These are phyloP conservation scores for Gibbula magus DNA, from an alignment of 2,888 invertebrate genomes.

Conservation along the genomic window DNA sequence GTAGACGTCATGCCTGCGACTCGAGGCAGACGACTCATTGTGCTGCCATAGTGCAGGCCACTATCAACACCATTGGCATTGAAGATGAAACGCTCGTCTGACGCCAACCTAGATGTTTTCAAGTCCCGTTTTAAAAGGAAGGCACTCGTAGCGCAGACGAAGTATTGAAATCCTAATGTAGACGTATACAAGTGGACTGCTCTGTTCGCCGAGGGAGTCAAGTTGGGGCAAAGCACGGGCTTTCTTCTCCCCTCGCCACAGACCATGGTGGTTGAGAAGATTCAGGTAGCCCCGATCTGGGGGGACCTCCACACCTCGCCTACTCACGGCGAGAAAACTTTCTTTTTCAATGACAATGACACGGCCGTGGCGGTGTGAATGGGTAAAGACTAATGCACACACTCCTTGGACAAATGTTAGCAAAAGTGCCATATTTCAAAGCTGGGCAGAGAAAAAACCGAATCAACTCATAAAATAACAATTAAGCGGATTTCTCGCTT, in stretches of 20 bases:
- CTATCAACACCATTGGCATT: conserved; percentile 14
- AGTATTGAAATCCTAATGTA: conserved; percentile 10
- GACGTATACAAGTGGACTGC: conserved; percentile 3
- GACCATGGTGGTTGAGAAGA: neutral
- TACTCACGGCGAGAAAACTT: neutral
- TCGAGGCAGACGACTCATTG: conserved; percentile 13
- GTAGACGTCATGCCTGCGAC: conserved; percentile 4
- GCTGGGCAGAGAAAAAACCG: conserved; percentile 11
- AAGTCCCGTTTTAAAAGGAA: conserved; percentile 21
- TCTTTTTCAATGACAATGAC: neutral
- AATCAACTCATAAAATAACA: conserved; percentile 24
- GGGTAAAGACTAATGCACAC: neutral
- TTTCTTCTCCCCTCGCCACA: neutral
- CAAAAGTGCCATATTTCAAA: conserved; percentile 16
- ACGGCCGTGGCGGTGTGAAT: neutral
- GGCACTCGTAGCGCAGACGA: conserved; percentile 30
- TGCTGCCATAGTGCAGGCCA: neutral
- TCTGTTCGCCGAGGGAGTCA: neutral
- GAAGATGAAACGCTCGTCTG: conserved; percentile 25
- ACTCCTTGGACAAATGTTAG: conserved; percentile 8
- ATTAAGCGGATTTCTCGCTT: conserved; percentile 11
- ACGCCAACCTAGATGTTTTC: conserved; percentile 28
- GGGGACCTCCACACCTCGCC: neutral
- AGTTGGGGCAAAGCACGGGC: conserved; percentile 8
- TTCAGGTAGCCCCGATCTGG: neutral